Percentiles rank a stretch among this genome's conserved stretches.
Evolutionary conservation across 2,797 vertebrate genomes (phyloP).

Genomic region (Tadarida brasiliensis): DNA sequence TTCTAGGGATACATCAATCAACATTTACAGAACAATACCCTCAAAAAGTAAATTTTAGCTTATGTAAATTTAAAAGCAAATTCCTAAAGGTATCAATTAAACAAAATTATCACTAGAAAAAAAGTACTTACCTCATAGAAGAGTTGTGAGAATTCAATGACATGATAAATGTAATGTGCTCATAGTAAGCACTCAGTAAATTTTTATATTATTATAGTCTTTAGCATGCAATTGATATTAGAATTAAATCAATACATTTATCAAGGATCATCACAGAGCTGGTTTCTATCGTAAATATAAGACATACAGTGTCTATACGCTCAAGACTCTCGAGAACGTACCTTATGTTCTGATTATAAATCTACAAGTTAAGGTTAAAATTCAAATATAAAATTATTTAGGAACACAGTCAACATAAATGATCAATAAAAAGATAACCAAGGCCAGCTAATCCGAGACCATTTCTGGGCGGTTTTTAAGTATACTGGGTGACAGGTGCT

Average conservation of each 20-base stretch:
- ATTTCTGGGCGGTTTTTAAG: background rate
- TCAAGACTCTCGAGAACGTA: conserved; percentile 38
- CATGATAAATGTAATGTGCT: background rate
- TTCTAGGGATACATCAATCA: background rate
- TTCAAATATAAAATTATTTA: conserved; percentile 47
- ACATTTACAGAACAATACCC: background rate
- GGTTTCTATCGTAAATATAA: conserved; percentile 57
- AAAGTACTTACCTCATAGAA: background rate
- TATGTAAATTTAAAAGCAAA: background rate
- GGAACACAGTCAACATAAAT: conserved; percentile 48
- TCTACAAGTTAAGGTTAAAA: conserved; percentile 48
- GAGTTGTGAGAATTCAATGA: background rate
- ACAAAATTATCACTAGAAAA: conserved; percentile 18
- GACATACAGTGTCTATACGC: background rate
- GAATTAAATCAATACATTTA: conserved; percentile 64
- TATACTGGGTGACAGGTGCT: background rate
- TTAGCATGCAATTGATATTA: conserved; percentile 63
- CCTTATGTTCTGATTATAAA: conserved; percentile 5
- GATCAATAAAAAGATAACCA: conserved; percentile 47
- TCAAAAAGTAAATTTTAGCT: background rate
- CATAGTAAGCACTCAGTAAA: background rate
- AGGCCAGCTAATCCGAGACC: background rate
- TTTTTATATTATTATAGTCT: conserved; percentile 5
- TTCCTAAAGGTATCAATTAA: conserved; percentile 5
- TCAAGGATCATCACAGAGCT: conserved; percentile 54